Base-by-base conservation (phyloP, 2,888 invertebrate species). In the Eupithecia tripunctaria region DNA sequence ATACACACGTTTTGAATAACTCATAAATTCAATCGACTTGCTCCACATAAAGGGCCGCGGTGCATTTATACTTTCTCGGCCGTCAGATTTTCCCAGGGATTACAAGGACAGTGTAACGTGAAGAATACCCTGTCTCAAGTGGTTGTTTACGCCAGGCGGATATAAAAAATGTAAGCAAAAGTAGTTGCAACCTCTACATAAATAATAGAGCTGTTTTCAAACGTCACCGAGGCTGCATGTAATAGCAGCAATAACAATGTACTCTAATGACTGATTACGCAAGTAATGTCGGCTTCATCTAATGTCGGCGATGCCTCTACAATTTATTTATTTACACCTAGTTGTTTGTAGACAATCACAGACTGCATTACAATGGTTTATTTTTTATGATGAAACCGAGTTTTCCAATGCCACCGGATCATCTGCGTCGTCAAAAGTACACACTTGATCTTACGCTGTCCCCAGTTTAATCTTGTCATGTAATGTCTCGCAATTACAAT, bases 201-300 rank as follows among this genome's bases (percentile, higher is more conserved):
- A 72, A 75, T 74, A 75, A 73, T 75, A 66, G 59, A 75, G 71
- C 70, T 67, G 76, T 76, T 77, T 70, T 72, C 60, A 69, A 74
- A 66, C 74, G 78, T 72, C 70, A 75, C 71, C 74, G 74, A 75
- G 64, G 69, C 68, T 78, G 77, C 79, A 65, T 78, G 77, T 76
- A 77, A 79, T 82, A 80, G 78, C 81, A 82, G 82, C 82, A 77
- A 82, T 86, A 85, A 84, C 84, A 79, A 86, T 86, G 82, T 83
- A 81, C 84, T 88, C 80, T 88, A 90, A 91, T 90, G 88, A 88
- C 82, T 83, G 87, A 88, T 92, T 91, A 86, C 88, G 88, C 84
- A 91, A 90, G 79, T 85, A 81, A 83, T 80, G 82, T 85, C n/a
- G n/a, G n/a, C n/a, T n/a, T 78, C 84, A 86, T 88, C 84, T 87